These are phyloP conservation scores for Myotis lucifugus DNA, from an alignment of 2,113 vertebrate genomes.

Conservation along the genomic window DNA sequence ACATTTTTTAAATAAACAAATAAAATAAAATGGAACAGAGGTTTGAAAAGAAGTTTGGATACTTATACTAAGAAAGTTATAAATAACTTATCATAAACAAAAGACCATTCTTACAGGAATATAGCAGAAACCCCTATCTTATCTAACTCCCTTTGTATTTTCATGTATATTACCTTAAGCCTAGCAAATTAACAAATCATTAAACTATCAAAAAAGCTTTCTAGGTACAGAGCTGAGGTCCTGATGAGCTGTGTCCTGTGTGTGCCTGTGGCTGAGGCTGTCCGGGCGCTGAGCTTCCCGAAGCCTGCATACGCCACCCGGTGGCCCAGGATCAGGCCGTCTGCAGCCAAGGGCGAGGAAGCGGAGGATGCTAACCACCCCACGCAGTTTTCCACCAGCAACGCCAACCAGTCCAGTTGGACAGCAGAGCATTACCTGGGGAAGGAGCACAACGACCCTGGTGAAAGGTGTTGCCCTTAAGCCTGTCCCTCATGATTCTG, in stretches of 20 bases:
- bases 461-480: conserved; percentile 79
- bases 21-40: neutral
- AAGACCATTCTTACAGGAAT: conserved; percentile 45
- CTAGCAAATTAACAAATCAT: conserved; percentile 50
- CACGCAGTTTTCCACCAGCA: conserved; percentile 79
- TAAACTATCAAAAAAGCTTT: conserved; percentile 37
- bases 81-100: conserved; percentile 46
- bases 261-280: neutral
- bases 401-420: conserved; percentile 76
- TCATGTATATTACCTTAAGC: conserved; percentile 30
- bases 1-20: no score
- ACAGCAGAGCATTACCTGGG: conserved; percentile 79
- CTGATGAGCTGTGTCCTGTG: neutral
- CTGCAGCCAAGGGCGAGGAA: neutral
- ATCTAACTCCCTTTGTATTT: neutral
- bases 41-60: conserved; percentile 8
- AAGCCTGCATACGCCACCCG: neutral
- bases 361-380: conserved; percentile 15
- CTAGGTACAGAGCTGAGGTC: no score
- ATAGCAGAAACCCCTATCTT: neutral
- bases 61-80: conserved; percentile 38
- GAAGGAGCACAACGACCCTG: conserved; percentile 61
- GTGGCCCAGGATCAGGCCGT: neutral
- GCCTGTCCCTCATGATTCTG: conserved; percentile 35
- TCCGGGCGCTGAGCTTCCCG: neutral